Evolutionary conservation across 2,888 invertebrate species (phyloP), one percentile per base, ranked within the genome.

Genomic region (Perithous albicinctus): DNA sequence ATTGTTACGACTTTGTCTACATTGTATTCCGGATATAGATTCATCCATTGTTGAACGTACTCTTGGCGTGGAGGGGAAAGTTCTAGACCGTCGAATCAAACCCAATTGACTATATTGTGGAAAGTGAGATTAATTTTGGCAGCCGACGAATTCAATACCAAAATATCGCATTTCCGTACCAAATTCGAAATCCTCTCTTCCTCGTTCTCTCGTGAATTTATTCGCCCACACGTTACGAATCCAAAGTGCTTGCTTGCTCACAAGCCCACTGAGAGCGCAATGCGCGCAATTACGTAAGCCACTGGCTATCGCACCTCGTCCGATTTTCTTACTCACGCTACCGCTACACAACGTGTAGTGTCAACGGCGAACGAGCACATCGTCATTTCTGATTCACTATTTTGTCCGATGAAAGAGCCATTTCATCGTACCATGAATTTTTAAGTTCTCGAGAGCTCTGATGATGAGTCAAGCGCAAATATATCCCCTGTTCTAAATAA

Each of bases 301-400:
- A n/a, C 48, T n/a, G 29, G 41, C 43, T 46, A 59, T 70, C 72
- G 72, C 18, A 61, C 41, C 38, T 70, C 26, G 63, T 20, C 48
- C 41, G 59, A 59, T 48, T 18, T 43, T 41, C 29, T 79, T 66
- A 66, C 64, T 66, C 35, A 29, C n/a, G 26, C 26, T 51, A 56
- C 15, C 41, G 64, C 29, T 54, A 51, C 43, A 64, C n/a, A n/a
- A n/a, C n/a, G 67, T 38, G 41, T 61, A 67, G 29, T 7, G 26
- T 61, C 38, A 59, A 38, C 59, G 38, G 38, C n/a, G 48, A 59
- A 61, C 67, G 26, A 72, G 64, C 59, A 29, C 66, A 32, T 67
- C 73, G 73, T 73, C 41, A 67, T 38, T 85, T 84, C 80, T 87
- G 87, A 88, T 84, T 88, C 87, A 86, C 85, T 85, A 82, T 86